Evolutionary conservation across 2,888 invertebrate species (phyloP), one percentile per base, ranked within the genome.

Genomic region (Choreutis nemorana): DNA sequence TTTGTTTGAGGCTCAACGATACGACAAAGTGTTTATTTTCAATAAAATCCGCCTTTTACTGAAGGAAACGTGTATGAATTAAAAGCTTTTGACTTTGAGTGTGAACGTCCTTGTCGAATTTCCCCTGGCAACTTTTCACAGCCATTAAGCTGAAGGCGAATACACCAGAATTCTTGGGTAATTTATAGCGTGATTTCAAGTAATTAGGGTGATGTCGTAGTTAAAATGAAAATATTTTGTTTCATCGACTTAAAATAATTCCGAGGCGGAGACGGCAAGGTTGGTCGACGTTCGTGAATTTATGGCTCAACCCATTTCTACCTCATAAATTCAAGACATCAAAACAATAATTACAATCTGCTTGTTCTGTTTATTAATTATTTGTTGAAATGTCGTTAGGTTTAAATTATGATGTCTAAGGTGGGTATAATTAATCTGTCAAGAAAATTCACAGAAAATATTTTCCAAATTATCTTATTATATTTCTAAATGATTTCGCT

Each of bases 301-400:
- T 78, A 78, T 75, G 65, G 75, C 72, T 51, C 66, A 78, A 77
- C 75, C 77, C 75, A 60, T 65, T 72, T 68, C 62, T 51, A 55
- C 49, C 68, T 75, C 75, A 78, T 77, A 75, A 77, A 75, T 73
- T n/a, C n/a, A n/a, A n/a, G n/a, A n/a, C n/a, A n/a, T n/a, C n/a
- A n/a, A n/a, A n/a, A n/a, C n/a, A n/a, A n/a, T n/a, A n/a, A n/a
- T n/a, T n/a, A n/a, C n/a, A n/a, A n/a, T n/a, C n/a, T n/a, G n/a
- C n/a, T n/a, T n/a, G n/a, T n/a, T n/a, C n/a, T n/a, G n/a, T n/a
- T n/a, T n/a, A n/a, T n/a, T n/a, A n/a, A n/a, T n/a, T n/a, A n/a
- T n/a, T n/a, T n/a, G n/a, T n/a, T n/a, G n/a, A n/a, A n/a, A n/a
- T n/a, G n/a, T n/a, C n/a, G n/a, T n/a, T n/a, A n/a, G n/a, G n/a